Evolutionary conservation across 2,888 invertebrate species (phyloP), one percentile per base, ranked within the genome.

Genomic region (Nemotelus pantherinus): DNA sequence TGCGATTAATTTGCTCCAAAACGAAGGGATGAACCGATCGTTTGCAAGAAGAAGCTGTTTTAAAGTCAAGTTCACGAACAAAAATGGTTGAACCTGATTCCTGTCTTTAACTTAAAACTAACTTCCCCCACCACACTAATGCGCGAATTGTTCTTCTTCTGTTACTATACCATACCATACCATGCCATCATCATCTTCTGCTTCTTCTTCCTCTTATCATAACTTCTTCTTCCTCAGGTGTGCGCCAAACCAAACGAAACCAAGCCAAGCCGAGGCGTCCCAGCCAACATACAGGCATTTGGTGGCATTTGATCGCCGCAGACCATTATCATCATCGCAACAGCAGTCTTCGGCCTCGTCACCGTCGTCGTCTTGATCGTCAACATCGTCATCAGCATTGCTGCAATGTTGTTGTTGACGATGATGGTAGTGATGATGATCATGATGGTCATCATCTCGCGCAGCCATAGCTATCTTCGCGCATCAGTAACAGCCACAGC

Each of bases 51-150:
- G 76, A 76, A 76, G 76, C 57, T 82, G 83, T 83, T 83, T 80
- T 82, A 83, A 83, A 84, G 83, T 83, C 86, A 85, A 86, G 85
- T 85, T 85, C 83, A 83, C 83, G 83, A 82, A 82, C 83, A 82
- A 83, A 84, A 86, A 85, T 86, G 85, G 83, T 83, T 83, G 81
- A 81, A 82, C 83, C 83, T 82, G 82, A 82, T 82, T 82, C 82
- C 81, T 80, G 82, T 81, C 82, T 82, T 83, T 84, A 83, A 83
- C 83, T 86, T 85, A 84, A 85, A 85, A 85, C 85, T 84, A 83
- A 83, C 82, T 84, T 81, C 82, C 81, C 81, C 80, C 82, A 81
- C 81, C 79, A 76, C 64, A 70, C n/a, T 63, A 43, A 67, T 10
- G 44, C 45, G 71, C 71, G 48, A 78, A 71, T 76, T 70, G 55